These are phyloP conservation scores for Paramisgurnus dabryanus DNA, from an alignment of 2,113 vertebrate species.

Conservation along the genomic window DNA sequence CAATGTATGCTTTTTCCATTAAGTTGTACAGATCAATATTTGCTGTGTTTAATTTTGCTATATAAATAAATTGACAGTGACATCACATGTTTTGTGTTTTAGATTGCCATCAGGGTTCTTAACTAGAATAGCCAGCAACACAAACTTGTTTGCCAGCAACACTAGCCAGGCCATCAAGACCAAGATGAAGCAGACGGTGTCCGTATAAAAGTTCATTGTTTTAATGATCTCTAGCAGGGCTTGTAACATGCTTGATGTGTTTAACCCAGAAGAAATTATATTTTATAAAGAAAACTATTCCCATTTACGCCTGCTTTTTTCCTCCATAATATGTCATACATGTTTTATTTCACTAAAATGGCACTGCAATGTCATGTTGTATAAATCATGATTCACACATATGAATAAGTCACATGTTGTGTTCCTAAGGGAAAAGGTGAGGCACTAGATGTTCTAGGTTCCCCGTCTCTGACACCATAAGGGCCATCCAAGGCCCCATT, in stretches of 20 bases:
- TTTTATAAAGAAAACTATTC: not conserved
- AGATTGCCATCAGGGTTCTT: not conserved
- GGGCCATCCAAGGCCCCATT: not conserved
- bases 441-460: conserved; percentile 12
- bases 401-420: conserved; percentile 26
- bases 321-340: conserved; percentile 8
- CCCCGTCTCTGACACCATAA: not conserved
- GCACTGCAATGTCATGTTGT: conserved; percentile 19
- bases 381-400: conserved; percentile 37
- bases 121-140: not conserved
- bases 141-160: not conserved
- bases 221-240: not conserved
- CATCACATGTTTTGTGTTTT: not conserved
- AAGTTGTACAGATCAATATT: no score
- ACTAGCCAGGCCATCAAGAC: not conserved
- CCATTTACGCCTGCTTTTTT: not conserved
- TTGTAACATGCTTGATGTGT: not conserved
- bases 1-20: no score
- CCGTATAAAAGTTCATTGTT: no score
- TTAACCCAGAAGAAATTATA: not conserved
- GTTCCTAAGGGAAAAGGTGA: conserved; percentile 11
- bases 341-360: conserved; percentile 36
- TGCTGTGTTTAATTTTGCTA: no score
- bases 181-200: no score
- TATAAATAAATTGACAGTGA: no score